Base-by-base conservation (phyloP, 2,888 invertebrate genomes). In the Lymantria monacha region DNA sequence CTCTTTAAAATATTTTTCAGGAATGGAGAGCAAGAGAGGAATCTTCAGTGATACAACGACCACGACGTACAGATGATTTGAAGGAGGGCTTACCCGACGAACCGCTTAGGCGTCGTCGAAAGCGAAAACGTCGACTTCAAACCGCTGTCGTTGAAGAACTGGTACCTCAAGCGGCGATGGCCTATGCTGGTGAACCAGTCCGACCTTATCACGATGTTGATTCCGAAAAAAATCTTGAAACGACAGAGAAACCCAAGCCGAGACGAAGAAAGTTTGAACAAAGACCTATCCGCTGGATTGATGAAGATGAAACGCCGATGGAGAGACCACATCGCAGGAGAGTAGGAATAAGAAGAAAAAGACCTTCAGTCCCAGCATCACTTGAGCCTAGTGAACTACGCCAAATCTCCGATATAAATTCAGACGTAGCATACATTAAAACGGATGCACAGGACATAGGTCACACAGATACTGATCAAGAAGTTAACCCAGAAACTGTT, bases 111-210 rank as follows among this genome's bases (percentile, higher is more conserved):
- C 83, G 92, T 7, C 81, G 93, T 37, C 89, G 94, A 10, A 94
- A 94, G 81, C 90, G 94, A 51, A 94, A 93, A 79, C 88, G 94
- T 51, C 88, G 93, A 43, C 94, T 93, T n/a, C 87, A 90, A 49
- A 61, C 74, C 30, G 51, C 59, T 5, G 57, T 72, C 9, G 58
- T 64, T 13, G 82, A 81, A 44, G 81, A 79, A 33, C 57, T 71
- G 9, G 63, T 66, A 42, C 64, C 74, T 15, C 70, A 73, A 53
- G 81, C 83, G 47, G 70, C 70, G 61, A 69, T 66, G 15, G 51
- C 66, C 31, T 71, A 74, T 49, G 63, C 70, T 9, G 79, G 83
- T 42, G 76, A 78, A 57, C 66, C 70, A 33, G 54, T 59, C 7
- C 68, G 66, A 48, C 66, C 72, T 0, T 72, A 74, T 30, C 65